A percentile compares a stretch with the other conserved stretches of the same genome.
Evolutionary conservation across 2,888 invertebrate genomes (phyloP).

Genomic region (Drosophila pegasa): DNA sequence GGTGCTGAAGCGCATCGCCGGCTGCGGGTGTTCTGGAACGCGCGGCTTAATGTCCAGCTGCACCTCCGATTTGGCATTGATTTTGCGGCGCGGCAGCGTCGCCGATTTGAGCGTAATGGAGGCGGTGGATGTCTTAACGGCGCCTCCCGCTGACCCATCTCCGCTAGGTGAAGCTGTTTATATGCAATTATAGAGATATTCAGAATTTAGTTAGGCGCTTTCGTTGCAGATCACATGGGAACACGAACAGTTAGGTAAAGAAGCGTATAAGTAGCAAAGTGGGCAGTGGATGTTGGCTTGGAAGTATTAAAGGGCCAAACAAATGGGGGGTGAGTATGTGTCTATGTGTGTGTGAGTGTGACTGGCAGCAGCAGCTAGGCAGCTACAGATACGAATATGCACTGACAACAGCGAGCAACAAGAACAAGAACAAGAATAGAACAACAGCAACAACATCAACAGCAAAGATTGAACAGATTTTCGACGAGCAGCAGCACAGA

Average conservation of each 20-base stretch:
- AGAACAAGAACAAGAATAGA: constrained; percentile 17
- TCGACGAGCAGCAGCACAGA: constrained; percentile 32
- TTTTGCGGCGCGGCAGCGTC: constrained; percentile 88
- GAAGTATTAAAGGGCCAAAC: constrained; percentile 16
- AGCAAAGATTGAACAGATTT: constrained; percentile 21
- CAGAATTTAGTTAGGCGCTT: constrained; percentile 8
- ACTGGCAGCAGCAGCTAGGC: constrained; percentile 31
- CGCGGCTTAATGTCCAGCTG: constrained; percentile 86
- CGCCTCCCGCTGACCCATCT: constrained; percentile 66
- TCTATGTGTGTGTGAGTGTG: constrained; percentile 5
- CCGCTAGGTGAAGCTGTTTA: constrained; percentile 74
- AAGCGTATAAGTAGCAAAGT: constrained; percentile 28
- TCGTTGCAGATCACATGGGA: background rate
- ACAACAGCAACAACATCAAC: background rate
- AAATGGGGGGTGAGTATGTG: constrained; percentile 10
- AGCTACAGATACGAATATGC: constrained; percentile 29
- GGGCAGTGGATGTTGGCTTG: constrained; percentile 18
- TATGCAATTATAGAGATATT: constrained; percentile 9
- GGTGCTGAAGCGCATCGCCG: constrained; percentile 86
- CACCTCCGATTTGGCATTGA: constrained; percentile 88
- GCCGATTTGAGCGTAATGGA: constrained; percentile 89
- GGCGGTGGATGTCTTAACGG: constrained; percentile 87
- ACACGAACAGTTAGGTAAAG: constrained; percentile 41
- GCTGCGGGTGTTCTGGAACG: constrained; percentile 80
- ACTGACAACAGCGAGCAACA: constrained; percentile 44